Evolutionary conservation across 2,888 invertebrate species (phyloP).

Genomic region (Blera fallax): DNA sequence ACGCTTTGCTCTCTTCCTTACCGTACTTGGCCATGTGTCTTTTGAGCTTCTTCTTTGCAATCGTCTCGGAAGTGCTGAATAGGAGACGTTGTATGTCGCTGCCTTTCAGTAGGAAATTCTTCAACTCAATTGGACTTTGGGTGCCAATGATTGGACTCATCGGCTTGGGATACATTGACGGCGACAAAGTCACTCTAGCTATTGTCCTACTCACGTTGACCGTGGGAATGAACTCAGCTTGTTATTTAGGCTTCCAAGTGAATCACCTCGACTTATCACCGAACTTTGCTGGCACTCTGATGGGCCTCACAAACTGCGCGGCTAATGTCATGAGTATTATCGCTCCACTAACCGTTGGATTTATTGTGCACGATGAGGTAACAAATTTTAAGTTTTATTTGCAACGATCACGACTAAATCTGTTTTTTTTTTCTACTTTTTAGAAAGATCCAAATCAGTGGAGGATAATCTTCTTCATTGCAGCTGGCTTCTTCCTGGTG

Average conservation of each 20-base stretch:
- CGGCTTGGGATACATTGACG: constrained; percentile 83
- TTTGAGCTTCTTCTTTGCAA: constrained; percentile 87
- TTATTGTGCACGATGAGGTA: constrained; percentile 88
- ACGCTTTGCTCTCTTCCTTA: constrained; percentile 86
- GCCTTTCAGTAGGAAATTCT: constrained; percentile 82
- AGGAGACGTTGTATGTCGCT: constrained; percentile 78
- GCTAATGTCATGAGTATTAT: constrained; percentile 90
- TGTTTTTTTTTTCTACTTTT: constrained; percentile 73
- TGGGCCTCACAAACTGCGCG: constrained; percentile 91
- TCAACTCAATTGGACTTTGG: constrained; percentile 85
- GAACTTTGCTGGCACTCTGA: constrained; percentile 90
- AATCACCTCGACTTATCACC: constrained; percentile 94
- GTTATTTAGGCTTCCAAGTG: constrained; percentile 90
- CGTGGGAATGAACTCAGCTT: constrained; percentile 89
- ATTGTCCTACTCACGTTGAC: constrained; percentile 87
- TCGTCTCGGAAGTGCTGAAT: constrained; percentile 83
- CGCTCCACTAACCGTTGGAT: constrained; percentile 88
- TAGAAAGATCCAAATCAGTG: constrained; percentile 87
- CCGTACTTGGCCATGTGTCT: constrained; percentile 89
- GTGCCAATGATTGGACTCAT: constrained; percentile 87
- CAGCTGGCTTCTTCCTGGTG: constrained; percentile 87
- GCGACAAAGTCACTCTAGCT: constrained; percentile 82
- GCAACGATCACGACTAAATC: neutral
- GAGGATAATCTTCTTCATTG: constrained; percentile 89
- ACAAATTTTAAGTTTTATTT: constrained; percentile 68